Percentiles rank a stretch among this genome's conserved stretches.
These are phyloP conservation scores for Cinara cedri DNA, from an alignment of 2,888 invertebrate species.

Conservation along the genomic window DNA sequence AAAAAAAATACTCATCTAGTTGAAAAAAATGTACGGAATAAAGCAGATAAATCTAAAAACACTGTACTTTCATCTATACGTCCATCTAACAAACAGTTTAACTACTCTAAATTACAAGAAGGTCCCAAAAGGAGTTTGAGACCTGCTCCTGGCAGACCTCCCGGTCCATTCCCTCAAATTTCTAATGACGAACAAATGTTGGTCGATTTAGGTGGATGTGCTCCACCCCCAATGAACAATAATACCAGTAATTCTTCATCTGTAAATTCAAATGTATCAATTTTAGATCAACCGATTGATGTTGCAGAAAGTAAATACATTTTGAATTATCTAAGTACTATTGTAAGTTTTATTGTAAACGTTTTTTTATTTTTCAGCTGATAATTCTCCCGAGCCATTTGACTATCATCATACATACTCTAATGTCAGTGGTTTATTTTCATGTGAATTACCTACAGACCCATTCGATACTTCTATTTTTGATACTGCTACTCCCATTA, in stretches of 20 bases:
- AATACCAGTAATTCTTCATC: conserved; percentile 25
- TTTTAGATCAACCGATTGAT: conserved; percentile 78
- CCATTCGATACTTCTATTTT: conserved; percentile 73
- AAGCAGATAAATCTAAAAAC: conserved; percentile 42
- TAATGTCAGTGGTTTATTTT: conserved; percentile 41
- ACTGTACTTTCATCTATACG: conserved; percentile 44
- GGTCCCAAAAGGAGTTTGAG: conserved; percentile 62
- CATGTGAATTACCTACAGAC: conserved; percentile 64
- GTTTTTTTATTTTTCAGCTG: conserved; percentile 29
- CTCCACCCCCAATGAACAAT: conserved; percentile 49
- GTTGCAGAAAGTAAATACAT: conserved; percentile 67
- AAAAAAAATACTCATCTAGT: conserved; percentile 13
- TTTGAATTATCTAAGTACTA: conserved; percentile 61
- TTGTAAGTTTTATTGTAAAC: conserved; percentile 59
- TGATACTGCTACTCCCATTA: conserved; percentile 58
- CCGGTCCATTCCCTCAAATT: conserved; percentile 54
- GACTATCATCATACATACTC: conserved; percentile 29
- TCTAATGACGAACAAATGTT: conserved; percentile 37
- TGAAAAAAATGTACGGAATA: conserved; percentile 32
- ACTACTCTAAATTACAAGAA: conserved; percentile 82
- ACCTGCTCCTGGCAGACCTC: conserved; percentile 59
- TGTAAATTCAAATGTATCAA: conserved; percentile 63
- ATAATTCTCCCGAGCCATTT: conserved; percentile 34
- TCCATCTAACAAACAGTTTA: conserved; percentile 67
- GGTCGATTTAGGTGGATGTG: conserved; percentile 71